Evolutionary conservation across 2,113 vertebrate genomes (phyloP).

Genomic region (Nyctibius bracteatus): DNA sequence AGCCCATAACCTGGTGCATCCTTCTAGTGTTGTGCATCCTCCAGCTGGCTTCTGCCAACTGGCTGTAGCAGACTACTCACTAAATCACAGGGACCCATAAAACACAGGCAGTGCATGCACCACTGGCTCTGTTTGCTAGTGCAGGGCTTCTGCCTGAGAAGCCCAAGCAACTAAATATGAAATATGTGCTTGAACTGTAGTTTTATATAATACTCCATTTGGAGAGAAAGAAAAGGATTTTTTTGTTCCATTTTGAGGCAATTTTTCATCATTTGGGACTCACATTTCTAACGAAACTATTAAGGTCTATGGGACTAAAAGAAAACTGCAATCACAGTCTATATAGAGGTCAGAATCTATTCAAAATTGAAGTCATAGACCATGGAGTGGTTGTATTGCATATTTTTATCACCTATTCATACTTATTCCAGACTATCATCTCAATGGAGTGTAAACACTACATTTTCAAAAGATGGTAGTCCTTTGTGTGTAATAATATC

Average conservation of each 20-base stretch:
- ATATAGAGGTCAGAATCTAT: neutral
- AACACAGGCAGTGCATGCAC: neutral
- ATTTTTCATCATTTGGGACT: neutral
- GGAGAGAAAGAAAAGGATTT: neutral
- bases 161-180: neutral
- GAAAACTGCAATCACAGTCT: neutral
- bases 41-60: neutral
- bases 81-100: neutral
- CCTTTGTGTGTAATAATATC: neutral
- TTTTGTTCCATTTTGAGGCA: neutral
- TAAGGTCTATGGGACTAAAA: neutral
- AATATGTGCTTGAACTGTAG: neutral
- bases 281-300: neutral
- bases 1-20: neutral
- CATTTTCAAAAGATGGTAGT: neutral
- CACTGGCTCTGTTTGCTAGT: neutral
- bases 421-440: neutral
- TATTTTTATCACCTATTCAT: neutral
- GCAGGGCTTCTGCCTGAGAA: neutral
- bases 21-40: neutral
- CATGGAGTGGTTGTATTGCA: neutral
- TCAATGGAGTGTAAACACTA: neutral
- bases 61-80: neutral
- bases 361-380: neutral
- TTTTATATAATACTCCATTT: neutral